phyloP scores from a whole-genome alignment of 2,113 vertebrate genomes.

The Trematomus loennbergii region DNA sequence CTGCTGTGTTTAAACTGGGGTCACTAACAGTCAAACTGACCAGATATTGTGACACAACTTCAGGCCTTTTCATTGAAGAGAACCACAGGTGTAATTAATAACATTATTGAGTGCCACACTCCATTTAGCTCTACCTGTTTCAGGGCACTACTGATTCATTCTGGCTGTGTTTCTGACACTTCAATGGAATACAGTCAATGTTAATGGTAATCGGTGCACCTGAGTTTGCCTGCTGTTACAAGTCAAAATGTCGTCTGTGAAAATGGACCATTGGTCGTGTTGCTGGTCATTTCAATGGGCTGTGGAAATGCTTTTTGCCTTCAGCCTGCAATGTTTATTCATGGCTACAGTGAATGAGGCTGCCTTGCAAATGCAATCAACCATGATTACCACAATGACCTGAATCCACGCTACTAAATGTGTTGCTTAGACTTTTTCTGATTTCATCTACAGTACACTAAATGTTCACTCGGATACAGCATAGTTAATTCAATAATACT shows the following conservation, averaged over 20 bases:
- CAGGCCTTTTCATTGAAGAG: neutral
- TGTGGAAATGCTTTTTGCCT: neutral
- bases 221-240: neutral
- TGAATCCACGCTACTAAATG: neutral
- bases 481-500: neutral
- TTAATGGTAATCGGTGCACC: constrained; percentile 28
- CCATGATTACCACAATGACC: constrained; percentile 4
- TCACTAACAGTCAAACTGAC: constrained; percentile 2
- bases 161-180: constrained; percentile 10
- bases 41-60: neutral
- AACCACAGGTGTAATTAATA: constrained; percentile 16
- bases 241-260: constrained; percentile 29
- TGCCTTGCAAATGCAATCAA: constrained; percentile 18
- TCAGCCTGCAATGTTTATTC: constrained; percentile 5
- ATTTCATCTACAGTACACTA: constrained; percentile 6
- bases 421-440: neutral
- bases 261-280: constrained; percentile 28
- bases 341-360: neutral
- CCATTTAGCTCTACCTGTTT: constrained; percentile 3
- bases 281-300: neutral
- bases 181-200: neutral
- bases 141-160: neutral
- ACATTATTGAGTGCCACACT: neutral
- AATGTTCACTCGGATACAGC: neutral
- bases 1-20: constrained; percentile 9